Evolutionary conservation across 1,140 invertebrate species (phyloP), one percentile per base, ranked within the genome.

Genomic region (Popillia japonica): DNA sequence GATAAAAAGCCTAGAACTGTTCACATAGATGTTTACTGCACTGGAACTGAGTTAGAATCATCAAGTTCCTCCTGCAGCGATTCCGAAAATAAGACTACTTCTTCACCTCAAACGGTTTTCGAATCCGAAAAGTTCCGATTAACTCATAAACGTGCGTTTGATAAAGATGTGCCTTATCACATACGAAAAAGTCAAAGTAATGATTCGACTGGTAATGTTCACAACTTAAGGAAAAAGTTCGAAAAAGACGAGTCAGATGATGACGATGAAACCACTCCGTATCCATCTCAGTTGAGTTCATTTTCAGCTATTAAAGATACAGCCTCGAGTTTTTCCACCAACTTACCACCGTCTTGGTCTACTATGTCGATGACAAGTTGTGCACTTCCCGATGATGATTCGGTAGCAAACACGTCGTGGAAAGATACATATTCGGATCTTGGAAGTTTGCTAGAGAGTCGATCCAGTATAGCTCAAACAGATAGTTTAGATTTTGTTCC

Each of bases 21-120:
- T 14, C 93, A 94, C 81, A 94, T 94, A 48, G 93, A 94, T 85
- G 93, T 94, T 4, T 94, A 94, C 80, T 94, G 93, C 82, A 94
- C 92, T 0, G 92, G 91, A 1, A 92, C 92, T 2, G 93, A 93
- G 79, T 87, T 89, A n/a, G 91, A 91, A 48, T 87, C 86, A 8
- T 84, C 82, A 22, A 82, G 84, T 14, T 80, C 83, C 34, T 84
- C 84, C 0, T 85, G 79, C 11, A 85, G 86, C 6, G 85, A 88
- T n/a, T 83, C 83, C 2, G 87, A 88, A 40, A 88, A 86, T 10
- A 83, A 86, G 6, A 82, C 83, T 4, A 86, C 86, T 40, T 89
- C 90, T 0, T 90, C 91, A 0, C 90, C 91, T 0, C 90, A 90
- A 83, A 93, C 92, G 0, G 91, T 94, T 2, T 91, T 91, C 78